These are phyloP conservation scores for Drosophila monieri DNA, from an alignment of 2,888 invertebrate species.

Conservation along the genomic window DNA sequence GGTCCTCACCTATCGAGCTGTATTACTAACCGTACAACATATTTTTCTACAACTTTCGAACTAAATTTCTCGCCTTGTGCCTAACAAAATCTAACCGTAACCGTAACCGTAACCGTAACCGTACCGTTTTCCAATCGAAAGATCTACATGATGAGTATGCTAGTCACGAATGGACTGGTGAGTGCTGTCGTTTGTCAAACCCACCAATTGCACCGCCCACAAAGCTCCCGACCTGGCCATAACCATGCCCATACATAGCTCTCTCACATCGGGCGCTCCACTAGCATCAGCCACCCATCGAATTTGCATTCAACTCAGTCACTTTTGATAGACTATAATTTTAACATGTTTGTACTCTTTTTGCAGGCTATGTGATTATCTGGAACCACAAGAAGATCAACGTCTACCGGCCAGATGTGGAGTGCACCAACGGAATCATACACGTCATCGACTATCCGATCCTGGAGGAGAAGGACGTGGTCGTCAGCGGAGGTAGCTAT, in stretches of 20 bases:
- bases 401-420: slow-evolving; percentile 95
- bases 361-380: slow-evolving; percentile 91
- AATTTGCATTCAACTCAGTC: background rate
- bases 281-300: slow-evolving; percentile 62
- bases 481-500: slow-evolving; percentile 85
- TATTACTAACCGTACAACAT: slow-evolving; percentile 61
- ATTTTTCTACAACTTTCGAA: slow-evolving; percentile 65
- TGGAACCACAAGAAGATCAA: slow-evolving; percentile 94
- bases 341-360: slow-evolving; percentile 4
- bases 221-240: slow-evolving; percentile 25
- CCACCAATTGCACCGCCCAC: slow-evolving; percentile 60
- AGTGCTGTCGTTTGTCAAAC: slow-evolving; percentile 74
- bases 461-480: slow-evolving; percentile 92
- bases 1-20: slow-evolving; percentile 47
- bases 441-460: slow-evolving; percentile 96
- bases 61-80: slow-evolving; percentile 45
- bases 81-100: slow-evolving; percentile 42
- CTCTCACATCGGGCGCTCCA: slow-evolving; percentile 28
- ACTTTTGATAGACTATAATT: background rate
- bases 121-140: slow-evolving; percentile 59
- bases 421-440: slow-evolving; percentile 97
- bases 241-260: slow-evolving; percentile 42
- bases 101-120: slow-evolving; percentile 1
- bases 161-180: slow-evolving; percentile 84
- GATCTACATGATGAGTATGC: slow-evolving; percentile 83